Base-by-base conservation (phyloP, 1,140 invertebrate genomes). In the Parasteatoda tepidariorum region DNA sequence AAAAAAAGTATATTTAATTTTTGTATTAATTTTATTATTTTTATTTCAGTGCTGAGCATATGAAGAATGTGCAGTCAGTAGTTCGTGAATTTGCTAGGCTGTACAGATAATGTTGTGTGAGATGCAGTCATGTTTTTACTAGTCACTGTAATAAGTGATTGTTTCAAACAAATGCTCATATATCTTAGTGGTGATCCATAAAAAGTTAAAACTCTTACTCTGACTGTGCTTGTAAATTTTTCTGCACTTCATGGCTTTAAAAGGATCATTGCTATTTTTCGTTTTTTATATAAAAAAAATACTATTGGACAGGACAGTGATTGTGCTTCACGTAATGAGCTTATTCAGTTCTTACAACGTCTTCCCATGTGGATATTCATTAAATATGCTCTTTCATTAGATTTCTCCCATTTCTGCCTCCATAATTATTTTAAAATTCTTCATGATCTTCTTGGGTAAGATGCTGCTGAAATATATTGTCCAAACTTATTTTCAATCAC, bases 51-150 rank as follows among this genome's bases (percentile, higher is more conserved):
- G 91, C 93, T 54, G 91, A 93, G 59, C 92, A 92, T 85, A 88
- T 92, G 68, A 95, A 94, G 89, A 90, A 91, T 34, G 91, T 96
- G 61, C 92, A 92, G 11, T 89, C 92, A 85, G 92, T 93, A 26
- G 87, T 96, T 71, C 91, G 93, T 88, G 93, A 94, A 85, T 95
- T 96, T 87, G 92, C 93, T 33, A 91, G 94, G 85, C 90, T 95
- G 28, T 96, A 93, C 89, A 93, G 94, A 90, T 95, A 84, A 82
- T 82, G 48, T n/a, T 68, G n/a, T 34, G 22, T n/a, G 11, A 57
- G 34, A 55, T 13, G 4, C 22, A 33, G 22, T 30, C 22, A 34
- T 33, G 18, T 61, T 66, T 82, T 30, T 34, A 38, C 78, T 82
- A 82, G 78, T 82, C 78, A 70, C 78, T 82, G 34, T 71, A 70